Conservation (phyloP, 2,888 invertebrate genomes). For the Ochlodes sylvanus region DNA sequence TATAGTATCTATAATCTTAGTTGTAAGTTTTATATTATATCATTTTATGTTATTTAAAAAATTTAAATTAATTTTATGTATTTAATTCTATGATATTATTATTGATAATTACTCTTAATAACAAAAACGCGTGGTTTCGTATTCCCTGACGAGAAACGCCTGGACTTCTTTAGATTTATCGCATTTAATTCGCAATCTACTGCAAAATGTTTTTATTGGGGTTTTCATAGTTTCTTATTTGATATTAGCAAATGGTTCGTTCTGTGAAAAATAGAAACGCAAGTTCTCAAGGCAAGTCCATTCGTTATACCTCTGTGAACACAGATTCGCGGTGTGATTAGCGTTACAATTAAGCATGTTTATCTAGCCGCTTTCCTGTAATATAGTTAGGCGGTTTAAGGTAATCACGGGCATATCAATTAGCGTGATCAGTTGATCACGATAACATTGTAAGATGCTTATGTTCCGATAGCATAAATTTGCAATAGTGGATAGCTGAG, state of each 20-base stretch:
- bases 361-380: slow-evolving; percentile 68
- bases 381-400: slow-evolving; percentile 40
- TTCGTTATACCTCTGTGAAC: slow-evolving; percentile 65
- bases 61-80: too few species aligned
- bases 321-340: slow-evolving; percentile 65
- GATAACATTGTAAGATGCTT: slow-evolving; percentile 27
- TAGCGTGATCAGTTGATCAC: slow-evolving; percentile 29
- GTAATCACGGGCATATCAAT: slow-evolving; percentile 35
- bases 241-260: slow-evolving; percentile 62
- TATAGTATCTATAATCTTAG: too few species aligned
- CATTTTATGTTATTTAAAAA: too few species aligned
- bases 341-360: slow-evolving; percentile 64
- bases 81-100: too few species aligned
- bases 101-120: slow-evolving; percentile 49
- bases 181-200: slow-evolving; percentile 55
- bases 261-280: slow-evolving; percentile 68
- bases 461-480: slow-evolving; percentile 25
- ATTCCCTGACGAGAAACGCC: slow-evolving; percentile 44
- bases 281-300: slow-evolving; percentile 71
- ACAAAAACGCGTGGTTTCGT: slow-evolving; percentile 59
- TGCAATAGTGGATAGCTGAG: slow-evolving; percentile 12
- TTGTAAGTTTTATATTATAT: too few species aligned
- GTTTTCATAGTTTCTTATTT: slow-evolving; percentile 46
- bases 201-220: slow-evolving; percentile 48
- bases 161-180: slow-evolving; percentile 53